Evolutionary conservation across 1,140 invertebrate species (phyloP).

Genomic region (Rhyacophila brunnea): DNA sequence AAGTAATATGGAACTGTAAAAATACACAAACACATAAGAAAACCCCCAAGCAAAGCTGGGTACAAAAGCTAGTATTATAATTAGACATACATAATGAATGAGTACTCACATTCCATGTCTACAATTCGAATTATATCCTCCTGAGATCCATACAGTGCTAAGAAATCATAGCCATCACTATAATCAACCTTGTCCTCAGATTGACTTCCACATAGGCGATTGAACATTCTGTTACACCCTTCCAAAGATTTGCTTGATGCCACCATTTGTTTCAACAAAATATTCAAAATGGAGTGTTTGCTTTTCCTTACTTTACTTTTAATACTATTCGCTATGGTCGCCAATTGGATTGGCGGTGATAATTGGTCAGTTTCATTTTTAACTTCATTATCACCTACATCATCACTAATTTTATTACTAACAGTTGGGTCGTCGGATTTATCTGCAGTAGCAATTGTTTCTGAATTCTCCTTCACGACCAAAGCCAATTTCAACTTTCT

Average conservation of each 20-base stretch:
- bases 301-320: slow-evolving; percentile 6
- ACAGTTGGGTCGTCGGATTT: background rate
- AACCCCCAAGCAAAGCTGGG: too few relatives aligned
- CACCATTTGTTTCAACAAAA: slow-evolving; percentile 17
- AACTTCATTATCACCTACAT: too few relatives aligned
- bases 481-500: slow-evolving; percentile 34
- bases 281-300: slow-evolving; percentile 10
- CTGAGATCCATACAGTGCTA: slow-evolving; percentile 46
- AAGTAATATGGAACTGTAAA: too few relatives aligned
- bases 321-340: slow-evolving; percentile 2
- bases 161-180: slow-evolving; percentile 32
- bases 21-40: too few relatives aligned
- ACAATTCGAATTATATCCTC: slow-evolving; percentile 44
- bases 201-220: slow-evolving; percentile 2
- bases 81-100: too few relatives aligned
- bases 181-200: slow-evolving; percentile 9
- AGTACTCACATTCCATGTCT: slow-evolving; percentile 45
- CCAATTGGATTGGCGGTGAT: slow-evolving; percentile 9
- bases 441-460: background rate
- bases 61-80: background rate
- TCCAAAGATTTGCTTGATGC: background rate
- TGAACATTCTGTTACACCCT: slow-evolving; percentile 18
- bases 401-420: too few relatives aligned
- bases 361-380: background rate
- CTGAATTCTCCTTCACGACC: background rate